These are phyloP conservation scores for Dolichopus griseipennis DNA, from an alignment of 2,888 invertebrate species.

Conservation along the genomic window DNA sequence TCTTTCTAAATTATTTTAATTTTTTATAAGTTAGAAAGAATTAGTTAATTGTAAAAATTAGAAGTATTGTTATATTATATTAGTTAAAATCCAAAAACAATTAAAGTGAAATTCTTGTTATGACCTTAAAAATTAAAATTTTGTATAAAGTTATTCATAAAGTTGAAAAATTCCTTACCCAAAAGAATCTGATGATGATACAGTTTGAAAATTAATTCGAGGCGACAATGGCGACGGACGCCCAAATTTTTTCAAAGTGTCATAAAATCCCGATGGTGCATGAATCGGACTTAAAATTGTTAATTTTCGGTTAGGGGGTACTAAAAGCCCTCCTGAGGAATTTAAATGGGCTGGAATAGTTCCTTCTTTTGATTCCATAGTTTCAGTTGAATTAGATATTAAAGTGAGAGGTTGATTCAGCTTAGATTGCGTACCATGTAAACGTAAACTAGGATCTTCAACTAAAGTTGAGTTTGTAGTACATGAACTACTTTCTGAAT, in stretches of 20 bases:
- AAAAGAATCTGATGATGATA: slow-evolving; percentile 40
- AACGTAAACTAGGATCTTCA: slow-evolving; percentile 25
- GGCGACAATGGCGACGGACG: slow-evolving; percentile 42
- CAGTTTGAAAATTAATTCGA: slow-evolving; percentile 42
- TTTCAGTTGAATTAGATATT: slow-evolving; percentile 43
- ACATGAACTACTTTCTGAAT: slow-evolving; percentile 36
- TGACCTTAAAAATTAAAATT: too few relatives aligned
- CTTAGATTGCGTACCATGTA: slow-evolving; percentile 24
- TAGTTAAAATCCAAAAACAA: too few relatives aligned
- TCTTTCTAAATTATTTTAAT: too few relatives aligned
- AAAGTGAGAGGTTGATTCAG: slow-evolving; percentile 39
- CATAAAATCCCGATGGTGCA: slow-evolving; percentile 52
- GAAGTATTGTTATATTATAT: too few relatives aligned
- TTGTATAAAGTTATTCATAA: too few relatives aligned
- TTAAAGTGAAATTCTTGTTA: too few relatives aligned
- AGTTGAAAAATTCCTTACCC: too few relatives aligned
- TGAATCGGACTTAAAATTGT: slow-evolving; percentile 73
- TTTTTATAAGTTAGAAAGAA: too few relatives aligned
- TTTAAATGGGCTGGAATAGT: slow-evolving; percentile 42
- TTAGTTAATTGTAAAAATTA: too few relatives aligned
- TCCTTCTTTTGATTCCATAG: slow-evolving; percentile 31
- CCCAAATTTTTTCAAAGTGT: slow-evolving; percentile 39
- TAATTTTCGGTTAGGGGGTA: slow-evolving; percentile 49
- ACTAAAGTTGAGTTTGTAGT: slow-evolving; percentile 36
- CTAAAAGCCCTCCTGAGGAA: slow-evolving; percentile 39